phyloP scores from a whole-genome alignment of 2,113 vertebrate species.

The Bettongia penicillata region DNA sequence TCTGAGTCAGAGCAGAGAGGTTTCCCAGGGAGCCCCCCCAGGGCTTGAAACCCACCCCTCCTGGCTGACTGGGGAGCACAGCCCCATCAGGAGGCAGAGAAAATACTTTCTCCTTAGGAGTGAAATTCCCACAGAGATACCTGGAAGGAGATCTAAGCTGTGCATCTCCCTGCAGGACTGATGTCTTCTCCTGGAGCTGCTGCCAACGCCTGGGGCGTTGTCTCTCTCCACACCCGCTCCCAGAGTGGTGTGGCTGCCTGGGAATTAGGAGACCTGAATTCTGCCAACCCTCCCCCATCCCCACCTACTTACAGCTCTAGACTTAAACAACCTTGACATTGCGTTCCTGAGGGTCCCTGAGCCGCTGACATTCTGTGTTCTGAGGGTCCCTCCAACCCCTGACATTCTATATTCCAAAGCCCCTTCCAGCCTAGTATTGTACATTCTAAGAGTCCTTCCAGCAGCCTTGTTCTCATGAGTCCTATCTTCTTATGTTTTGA shows the following conservation, averaged over 20 bases:
- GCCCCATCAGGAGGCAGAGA: neutral
- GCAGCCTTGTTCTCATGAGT: neutral
- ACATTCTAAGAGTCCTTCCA: neutral
- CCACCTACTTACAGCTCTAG: neutral
- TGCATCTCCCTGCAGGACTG: neutral
- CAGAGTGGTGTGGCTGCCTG: neutral
- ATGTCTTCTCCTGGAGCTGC: neutral
- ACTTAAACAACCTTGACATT: neutral
- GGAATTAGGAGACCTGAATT: neutral
- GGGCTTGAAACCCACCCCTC: neutral
- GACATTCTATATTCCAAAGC: neutral
- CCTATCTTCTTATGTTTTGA: neutral
- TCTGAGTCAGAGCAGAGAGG: neutral
- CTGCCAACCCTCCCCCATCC: neutral
- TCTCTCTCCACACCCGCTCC: neutral
- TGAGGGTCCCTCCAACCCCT: too few species aligned
- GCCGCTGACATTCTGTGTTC: neutral
- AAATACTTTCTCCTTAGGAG: neutral
- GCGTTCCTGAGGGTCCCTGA: neutral
- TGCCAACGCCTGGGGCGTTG: neutral
- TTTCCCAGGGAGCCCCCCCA: neutral
- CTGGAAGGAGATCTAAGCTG: neutral
- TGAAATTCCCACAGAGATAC: neutral
- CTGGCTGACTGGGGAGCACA: neutral
- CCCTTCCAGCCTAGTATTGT: too few species aligned